Base-by-base conservation (phyloP, 1,140 invertebrate genomes). In the Leptoteleia sp. region DNA sequence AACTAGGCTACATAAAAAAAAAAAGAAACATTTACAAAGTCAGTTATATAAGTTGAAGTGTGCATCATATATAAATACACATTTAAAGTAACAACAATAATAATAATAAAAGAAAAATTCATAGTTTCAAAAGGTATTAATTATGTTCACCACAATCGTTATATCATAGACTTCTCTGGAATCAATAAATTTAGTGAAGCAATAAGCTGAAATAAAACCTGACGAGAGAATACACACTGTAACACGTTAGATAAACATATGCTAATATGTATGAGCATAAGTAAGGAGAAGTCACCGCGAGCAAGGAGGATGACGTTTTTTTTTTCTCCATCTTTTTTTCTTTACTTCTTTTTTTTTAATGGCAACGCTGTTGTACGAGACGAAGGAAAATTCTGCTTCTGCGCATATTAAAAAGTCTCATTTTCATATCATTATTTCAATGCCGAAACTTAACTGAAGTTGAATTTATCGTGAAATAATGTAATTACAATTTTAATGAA, bases 111-210 rank as follows among this genome's bases (percentile, higher is more conserved):
- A n/a, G n/a, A n/a, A n/a, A n/a, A n/a, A n/a, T n/a, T n/a, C n/a
- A n/a, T n/a, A n/a, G n/a, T n/a, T n/a, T n/a, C n/a, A 22, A 35
- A 35, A 35, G 3, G 11, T 35, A 35, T 12, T 11, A 3, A 12
- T 35, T 35, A 11, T 35, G n/a, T 3, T 12, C 8, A 12, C 31
- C 1, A 12, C 11, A 11, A 12, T 11, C 31, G n/a, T 35, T 11
- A 35, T 12, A 3, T 4, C 12, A 15, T 6, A 13, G 43, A 31
- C 25, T 29, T 31, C 12, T 16, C 12, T 48, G 43, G 12, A 16
- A 48, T 50, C 13, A 29, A 55, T 55, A 55, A 55, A 40, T 55
- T 54, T 15, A 55, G 12, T 16, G 35, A 38, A 29, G 47, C 8
- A 50, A 50, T 33, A 33, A 33, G 19, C 13, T 37, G 31, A 52